Conservation (phyloP, 2,888 invertebrate species). For the Epinotia nisella region DNA sequence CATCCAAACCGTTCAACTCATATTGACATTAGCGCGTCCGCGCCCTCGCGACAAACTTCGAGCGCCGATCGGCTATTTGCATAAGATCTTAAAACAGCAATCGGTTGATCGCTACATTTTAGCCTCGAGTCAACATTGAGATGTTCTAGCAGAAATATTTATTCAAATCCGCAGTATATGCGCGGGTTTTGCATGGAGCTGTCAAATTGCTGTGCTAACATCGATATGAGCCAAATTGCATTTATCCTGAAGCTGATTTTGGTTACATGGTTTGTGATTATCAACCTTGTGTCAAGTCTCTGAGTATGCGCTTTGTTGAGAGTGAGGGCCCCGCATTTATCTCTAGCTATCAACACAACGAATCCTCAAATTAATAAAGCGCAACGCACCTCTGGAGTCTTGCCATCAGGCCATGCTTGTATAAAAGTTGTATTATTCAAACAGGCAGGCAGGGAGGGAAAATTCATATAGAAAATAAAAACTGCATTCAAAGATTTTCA, state of each 20-base stretch:
- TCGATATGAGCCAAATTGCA: slow-evolving; percentile 10
- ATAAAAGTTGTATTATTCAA: too few relatives aligned
- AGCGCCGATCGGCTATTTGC: slow-evolving; percentile 68
- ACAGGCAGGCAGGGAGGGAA: too few relatives aligned
- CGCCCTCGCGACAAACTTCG: slow-evolving; percentile 66
- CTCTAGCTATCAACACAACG: too few relatives aligned
- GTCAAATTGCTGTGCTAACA: slow-evolving; percentile 21
- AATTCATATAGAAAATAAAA: too few relatives aligned
- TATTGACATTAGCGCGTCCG: slow-evolving; percentile 55
- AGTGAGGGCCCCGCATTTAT: too few relatives aligned
- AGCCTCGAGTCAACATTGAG: slow-evolving; percentile 66
- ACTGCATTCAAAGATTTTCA: too few relatives aligned
- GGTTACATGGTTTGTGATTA: too few relatives aligned
- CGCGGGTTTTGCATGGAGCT: slow-evolving; percentile 7
- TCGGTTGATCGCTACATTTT: slow-evolving; percentile 72
- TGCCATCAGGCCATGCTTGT: too few relatives aligned
- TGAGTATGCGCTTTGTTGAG: too few relatives aligned
- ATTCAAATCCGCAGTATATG: slow-evolving; percentile 42
- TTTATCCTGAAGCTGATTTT: background rate
- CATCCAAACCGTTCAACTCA: slow-evolving; percentile 44
- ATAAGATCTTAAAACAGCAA: slow-evolving; percentile 79
- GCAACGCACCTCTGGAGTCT: too few relatives aligned
- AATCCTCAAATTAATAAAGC: too few relatives aligned
- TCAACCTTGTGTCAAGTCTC: too few relatives aligned
- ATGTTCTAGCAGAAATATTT: slow-evolving; percentile 63